Evolutionary conservation across 2,113 vertebrate species (phyloP).

Genomic region (Xyrauchen texanus): DNA sequence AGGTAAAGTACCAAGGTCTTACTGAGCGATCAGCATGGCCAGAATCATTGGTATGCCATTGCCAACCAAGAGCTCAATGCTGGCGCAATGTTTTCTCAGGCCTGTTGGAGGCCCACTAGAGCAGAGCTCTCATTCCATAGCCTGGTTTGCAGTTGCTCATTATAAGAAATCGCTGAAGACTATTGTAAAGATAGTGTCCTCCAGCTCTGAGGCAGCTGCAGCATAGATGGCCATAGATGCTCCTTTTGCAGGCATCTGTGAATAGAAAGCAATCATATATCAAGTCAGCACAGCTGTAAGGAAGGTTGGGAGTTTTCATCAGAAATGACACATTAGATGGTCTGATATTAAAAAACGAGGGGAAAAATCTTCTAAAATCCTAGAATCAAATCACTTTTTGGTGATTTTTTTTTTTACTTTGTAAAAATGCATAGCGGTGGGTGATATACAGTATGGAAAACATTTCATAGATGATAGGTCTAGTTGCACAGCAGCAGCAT

Average conservation of each 20-base stretch:
- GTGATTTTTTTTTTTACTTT: no score
- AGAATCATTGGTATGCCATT: background rate
- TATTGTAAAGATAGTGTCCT: conserved; percentile 83
- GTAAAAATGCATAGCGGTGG: no score
- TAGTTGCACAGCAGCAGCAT: no score
- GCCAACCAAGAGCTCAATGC: background rate
- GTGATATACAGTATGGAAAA: no score
- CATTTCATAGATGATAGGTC: no score
- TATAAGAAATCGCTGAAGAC: conserved; percentile 74
- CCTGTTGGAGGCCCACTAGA: conserved; percentile 72
- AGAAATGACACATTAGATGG: no score
- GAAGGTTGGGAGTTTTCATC: no score
- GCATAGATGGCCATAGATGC: conserved; percentile 80
- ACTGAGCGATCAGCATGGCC: background rate
- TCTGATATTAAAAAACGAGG: no score
- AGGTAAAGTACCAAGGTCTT: background rate
- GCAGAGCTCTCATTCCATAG: conserved; percentile 85
- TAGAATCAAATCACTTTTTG: no score
- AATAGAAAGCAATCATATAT: conserved; percentile 20
- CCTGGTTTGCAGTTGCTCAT: conserved; percentile 75
- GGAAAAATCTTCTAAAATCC: no score
- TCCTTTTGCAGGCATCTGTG: conserved; percentile 85
- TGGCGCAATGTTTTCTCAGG: conserved; percentile 16
- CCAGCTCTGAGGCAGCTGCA: conserved; percentile 75
- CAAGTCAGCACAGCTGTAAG: no score